Evolutionary conservation across 2,113 vertebrate genomes (phyloP).

Genomic region (Rhegmatorhina hoffmannsi): DNA sequence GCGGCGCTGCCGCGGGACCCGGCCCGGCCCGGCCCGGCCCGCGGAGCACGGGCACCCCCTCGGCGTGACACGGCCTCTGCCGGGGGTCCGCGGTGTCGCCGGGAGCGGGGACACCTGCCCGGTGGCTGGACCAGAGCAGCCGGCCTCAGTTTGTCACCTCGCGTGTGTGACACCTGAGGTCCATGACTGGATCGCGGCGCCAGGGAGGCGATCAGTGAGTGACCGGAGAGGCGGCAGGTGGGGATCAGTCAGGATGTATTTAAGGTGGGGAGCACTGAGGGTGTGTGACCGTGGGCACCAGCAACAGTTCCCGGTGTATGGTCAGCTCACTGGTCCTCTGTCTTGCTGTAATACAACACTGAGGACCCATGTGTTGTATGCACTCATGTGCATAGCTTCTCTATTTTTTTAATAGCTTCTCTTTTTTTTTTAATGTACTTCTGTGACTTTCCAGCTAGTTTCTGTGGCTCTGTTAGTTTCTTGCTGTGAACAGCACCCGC

Average conservation of each 20-base stretch:
- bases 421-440: background rate
- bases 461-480: background rate
- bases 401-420: accelerated
- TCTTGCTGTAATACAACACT: accelerated
- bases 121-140: background rate
- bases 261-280: background rate
- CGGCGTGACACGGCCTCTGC: background rate
- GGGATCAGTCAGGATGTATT: background rate
- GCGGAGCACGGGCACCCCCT: background rate
- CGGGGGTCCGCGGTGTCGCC: background rate
- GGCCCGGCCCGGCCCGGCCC: background rate
- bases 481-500: background rate
- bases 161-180: background rate
- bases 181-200: accelerated
- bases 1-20: background rate
- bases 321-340: background rate
- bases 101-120: background rate
- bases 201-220: background rate
- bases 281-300: background rate
- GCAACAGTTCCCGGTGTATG: accelerated
- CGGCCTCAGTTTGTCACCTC: background rate
- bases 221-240: background rate
- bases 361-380: accelerated
- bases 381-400: accelerated
- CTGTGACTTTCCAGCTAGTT: background rate